phyloP scores from a whole-genome alignment of 2,888 invertebrate species.

The Chorisops tibialis region DNA sequence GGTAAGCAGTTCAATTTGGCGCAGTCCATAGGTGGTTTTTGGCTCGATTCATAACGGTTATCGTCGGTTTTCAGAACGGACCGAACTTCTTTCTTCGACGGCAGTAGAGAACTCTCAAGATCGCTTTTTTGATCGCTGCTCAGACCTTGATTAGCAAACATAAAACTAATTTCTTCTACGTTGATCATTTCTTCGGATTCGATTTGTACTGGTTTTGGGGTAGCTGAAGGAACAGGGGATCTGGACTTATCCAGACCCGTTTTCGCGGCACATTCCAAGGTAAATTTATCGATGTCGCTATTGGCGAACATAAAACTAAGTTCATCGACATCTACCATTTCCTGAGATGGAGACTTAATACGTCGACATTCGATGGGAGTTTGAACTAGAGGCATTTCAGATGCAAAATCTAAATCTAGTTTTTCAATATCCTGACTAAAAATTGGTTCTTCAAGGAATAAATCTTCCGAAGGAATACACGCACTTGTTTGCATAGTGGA shows the following conservation, averaged over 20 bases:
- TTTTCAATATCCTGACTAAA: slow-evolving; percentile 3
- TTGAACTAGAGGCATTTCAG: neutral
- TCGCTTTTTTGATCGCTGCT: slow-evolving; percentile 11
- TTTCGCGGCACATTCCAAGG: neutral
- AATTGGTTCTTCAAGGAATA: slow-evolving; percentile 2
- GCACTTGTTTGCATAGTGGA: neutral
- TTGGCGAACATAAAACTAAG: neutral
- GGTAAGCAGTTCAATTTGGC: slow-evolving; percentile 29
- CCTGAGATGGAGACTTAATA: neutral
- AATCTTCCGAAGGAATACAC: neutral
- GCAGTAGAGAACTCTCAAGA: slow-evolving; percentile 16
- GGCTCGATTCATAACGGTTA: neutral
- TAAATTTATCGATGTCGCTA: neutral
- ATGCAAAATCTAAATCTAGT: neutral
- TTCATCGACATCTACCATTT: neutral
- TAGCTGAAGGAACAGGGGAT: neutral
- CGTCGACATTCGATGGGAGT: neutral
- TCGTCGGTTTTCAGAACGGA: slow-evolving; percentile 12
- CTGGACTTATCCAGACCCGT: neutral
- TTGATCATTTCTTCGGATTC: slow-evolving; percentile 32
- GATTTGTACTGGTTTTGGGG: neutral
- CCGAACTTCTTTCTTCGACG: slow-evolving; percentile 30
- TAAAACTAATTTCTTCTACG: slow-evolving; percentile 44
- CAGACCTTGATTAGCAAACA: slow-evolving; percentile 36
- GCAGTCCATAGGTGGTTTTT: slow-evolving; percentile 19